Evolutionary conservation across 2,797 vertebrate species (phyloP).

Genomic region (Arvicola amphibius): DNA sequence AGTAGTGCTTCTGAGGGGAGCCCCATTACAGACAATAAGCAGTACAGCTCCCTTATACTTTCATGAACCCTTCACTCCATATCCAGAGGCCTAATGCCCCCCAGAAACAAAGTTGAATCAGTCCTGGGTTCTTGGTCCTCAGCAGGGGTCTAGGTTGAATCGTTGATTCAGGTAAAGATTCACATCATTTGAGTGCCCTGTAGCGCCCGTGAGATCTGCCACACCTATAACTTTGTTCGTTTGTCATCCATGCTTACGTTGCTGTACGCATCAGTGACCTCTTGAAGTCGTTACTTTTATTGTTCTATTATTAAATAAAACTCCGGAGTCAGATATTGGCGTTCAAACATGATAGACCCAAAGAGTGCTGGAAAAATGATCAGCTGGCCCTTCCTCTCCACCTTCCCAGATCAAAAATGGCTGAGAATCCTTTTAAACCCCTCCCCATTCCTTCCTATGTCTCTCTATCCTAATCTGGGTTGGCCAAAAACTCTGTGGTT

Average conservation of each 20-base stretch:
- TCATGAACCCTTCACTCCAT: neutral
- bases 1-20: neutral
- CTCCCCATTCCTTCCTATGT: neutral
- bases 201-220: neutral
- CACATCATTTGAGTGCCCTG: neutral
- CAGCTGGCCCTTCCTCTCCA: neutral
- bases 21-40: neutral
- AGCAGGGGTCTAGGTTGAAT: neutral
- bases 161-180: accelerated
- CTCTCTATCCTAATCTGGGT: neutral
- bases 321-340: neutral
- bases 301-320: neutral
- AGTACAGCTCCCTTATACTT: neutral
- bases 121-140: accelerated
- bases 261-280: neutral
- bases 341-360: neutral
- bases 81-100: neutral
- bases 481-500: neutral
- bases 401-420: neutral
- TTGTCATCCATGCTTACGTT: neutral
- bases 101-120: neutral
- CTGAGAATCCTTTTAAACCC: neutral
- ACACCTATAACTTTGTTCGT: neutral
- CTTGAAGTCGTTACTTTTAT: neutral
- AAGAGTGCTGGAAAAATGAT: neutral